Evolutionary conservation across 2,113 vertebrate genomes (phyloP), one percentile per base, ranked within the genome.

Genomic region (Dromas ardeola): DNA sequence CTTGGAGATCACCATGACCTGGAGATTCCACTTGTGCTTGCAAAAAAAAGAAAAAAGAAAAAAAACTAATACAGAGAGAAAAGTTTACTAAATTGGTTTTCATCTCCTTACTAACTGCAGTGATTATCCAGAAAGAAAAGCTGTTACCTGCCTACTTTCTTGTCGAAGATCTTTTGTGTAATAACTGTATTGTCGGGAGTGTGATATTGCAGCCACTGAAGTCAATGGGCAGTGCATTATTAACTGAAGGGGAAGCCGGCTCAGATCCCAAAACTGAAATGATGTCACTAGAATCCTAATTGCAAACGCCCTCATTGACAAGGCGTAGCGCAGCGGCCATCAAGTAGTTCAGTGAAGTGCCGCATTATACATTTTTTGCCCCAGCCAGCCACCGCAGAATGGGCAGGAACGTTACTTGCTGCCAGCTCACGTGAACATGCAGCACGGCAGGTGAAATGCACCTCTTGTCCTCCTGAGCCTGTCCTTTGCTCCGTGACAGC

Each of bases 241-340:
- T 62, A 85, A 58, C 43, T 52, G 58, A 86, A 69, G 45, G 71
- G 71, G 42, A 13, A 88, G 14, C 5, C 0, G 0, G 15, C 15
- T 79, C 61, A 56, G 52, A 82, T 80, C 30, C 61, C 11, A 10
- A 55, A 85, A 36, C 47, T 71, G 61, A 84, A 81, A 40, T 76
- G 43, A 4, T 17, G 9, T 49, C 49, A 13, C 32, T 55, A 36
- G 19, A 88, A 81, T 45, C 19, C 22, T 53, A 63, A 67, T 25
- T 52, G 82, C 66, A 79, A 78, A 70, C 2, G 0, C 10, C 36
- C 50, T 63, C 12, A 5, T 15, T 1, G 5, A 27, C n/a, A 40
- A 55, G 65, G 71, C 0, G 0, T 34, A 67, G 36, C 2, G 1
- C 29, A 34, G 45, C 0, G 5, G n/a, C 74, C 42, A 26, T 14